Percentiles rank a stretch among this genome's conserved stretches.
These are phyloP conservation scores for Pachycephala philippinensis DNA, from an alignment of 2,113 vertebrate species.

Conservation along the genomic window DNA sequence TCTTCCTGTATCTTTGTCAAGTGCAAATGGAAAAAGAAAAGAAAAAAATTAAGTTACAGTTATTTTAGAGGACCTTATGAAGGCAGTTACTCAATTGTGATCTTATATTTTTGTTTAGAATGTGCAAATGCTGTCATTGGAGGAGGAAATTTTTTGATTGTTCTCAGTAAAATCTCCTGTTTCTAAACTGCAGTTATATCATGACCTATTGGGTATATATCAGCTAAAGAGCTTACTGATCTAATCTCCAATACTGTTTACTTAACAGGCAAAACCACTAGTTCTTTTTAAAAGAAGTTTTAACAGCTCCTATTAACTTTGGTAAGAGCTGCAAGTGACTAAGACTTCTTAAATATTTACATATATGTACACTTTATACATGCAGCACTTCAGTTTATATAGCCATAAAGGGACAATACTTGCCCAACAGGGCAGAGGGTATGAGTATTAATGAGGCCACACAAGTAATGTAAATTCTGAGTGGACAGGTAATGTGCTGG, in stretches of 20 bases:
- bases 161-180: background rate
- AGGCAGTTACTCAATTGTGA: background rate
- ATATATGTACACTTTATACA: background rate
- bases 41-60: background rate
- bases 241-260: background rate
- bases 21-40: background rate
- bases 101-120: background rate
- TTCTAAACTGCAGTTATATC: background rate
- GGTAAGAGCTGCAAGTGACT: background rate
- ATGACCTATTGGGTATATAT: background rate
- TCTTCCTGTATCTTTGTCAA: background rate
- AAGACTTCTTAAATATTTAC: background rate
- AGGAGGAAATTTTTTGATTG: background rate
- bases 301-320: background rate
- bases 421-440: background rate
- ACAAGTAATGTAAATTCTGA: background rate
- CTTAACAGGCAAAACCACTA: background rate
- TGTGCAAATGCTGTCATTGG: background rate
- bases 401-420: background rate
- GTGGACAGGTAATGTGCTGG: background rate
- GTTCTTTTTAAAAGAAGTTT: background rate
- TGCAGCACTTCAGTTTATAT: background rate
- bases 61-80: background rate
- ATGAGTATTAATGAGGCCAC: background rate
- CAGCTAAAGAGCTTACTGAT: background rate